Evolutionary conservation across 2,888 invertebrate species (phyloP).

Genomic region (Nasonovia ribisnigri): DNA sequence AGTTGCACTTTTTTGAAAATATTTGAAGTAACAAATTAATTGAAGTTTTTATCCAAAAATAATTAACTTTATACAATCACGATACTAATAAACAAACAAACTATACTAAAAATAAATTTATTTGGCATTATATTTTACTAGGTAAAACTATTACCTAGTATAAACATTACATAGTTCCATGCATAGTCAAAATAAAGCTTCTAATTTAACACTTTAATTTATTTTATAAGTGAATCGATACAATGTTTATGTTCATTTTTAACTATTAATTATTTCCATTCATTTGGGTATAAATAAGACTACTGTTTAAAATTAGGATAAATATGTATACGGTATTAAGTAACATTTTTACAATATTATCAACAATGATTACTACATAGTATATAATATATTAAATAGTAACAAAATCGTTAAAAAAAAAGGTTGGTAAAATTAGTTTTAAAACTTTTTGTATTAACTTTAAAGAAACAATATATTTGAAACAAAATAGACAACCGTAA

Average conservation of each 20-base stretch:
- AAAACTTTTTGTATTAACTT: not conserved
- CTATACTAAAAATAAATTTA: too few relatives aligned
- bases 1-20: not conserved
- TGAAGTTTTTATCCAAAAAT: not conserved
- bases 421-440: not conserved
- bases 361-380: not conserved
- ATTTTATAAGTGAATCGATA: not conserved
- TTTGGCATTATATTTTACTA: too few relatives aligned
- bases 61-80: not conserved
- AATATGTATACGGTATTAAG: not conserved
- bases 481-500: not conserved
- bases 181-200: not conserved
- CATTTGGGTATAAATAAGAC: not conserved
- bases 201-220: not conserved
- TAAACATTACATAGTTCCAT: not conserved
- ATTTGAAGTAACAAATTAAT: not conserved
- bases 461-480: not conserved
- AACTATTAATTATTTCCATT: not conserved
- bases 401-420: not conserved
- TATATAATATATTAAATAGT: not conserved
- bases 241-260: not conserved
- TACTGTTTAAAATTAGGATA: not conserved
- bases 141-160: too few relatives aligned
- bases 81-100: not conserved
- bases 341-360: too few relatives aligned